These are phyloP conservation scores for Paracyclopina nana DNA, from an alignment of 1,140 invertebrate genomes.

Conservation along the genomic window DNA sequence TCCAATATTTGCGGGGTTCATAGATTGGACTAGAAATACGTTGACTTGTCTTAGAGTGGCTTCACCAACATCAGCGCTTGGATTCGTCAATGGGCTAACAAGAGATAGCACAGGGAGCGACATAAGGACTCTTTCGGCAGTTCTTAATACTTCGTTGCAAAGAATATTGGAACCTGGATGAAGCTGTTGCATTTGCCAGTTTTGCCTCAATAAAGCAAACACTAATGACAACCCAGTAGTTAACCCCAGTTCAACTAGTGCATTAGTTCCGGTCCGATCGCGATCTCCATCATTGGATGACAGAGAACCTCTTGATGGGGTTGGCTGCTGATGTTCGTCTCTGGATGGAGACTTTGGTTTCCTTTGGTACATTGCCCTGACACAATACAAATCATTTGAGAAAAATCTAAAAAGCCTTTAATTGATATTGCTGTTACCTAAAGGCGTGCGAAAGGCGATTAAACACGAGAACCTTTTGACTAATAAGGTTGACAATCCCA, in stretches of 20 bases:
- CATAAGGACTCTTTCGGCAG: conserved; percentile 26
- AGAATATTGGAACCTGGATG: background rate
- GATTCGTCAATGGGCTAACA: conserved; percentile 35
- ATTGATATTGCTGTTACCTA: too few relatives aligned
- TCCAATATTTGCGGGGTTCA: background rate
- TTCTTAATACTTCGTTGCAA: background rate
- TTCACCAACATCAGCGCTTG: conserved; percentile 34
- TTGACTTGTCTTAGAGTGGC: conserved; percentile 34
- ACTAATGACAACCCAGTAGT: conserved; percentile 39
- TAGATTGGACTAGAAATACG: conserved; percentile 31
- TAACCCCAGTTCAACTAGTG: conserved; percentile 41
- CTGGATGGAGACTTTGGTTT: too few relatives aligned
- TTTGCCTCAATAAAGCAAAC: conserved; percentile 38
- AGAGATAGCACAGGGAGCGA: too few relatives aligned
- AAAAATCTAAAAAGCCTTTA: too few relatives aligned
- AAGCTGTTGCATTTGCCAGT: conserved; percentile 29
- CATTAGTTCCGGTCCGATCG: conserved; percentile 29
- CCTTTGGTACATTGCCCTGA: too few relatives aligned
- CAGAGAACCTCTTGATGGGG: too few relatives aligned
- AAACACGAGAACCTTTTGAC: too few relatives aligned
- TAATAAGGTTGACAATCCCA: too few relatives aligned
- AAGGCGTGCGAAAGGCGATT: too few relatives aligned
- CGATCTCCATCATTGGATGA: too few relatives aligned
- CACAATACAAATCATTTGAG: too few relatives aligned
- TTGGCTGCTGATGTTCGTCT: too few relatives aligned